Evolutionary conservation across 1,140 invertebrate genomes (phyloP).

Genomic region (Drosophila burlai): DNA sequence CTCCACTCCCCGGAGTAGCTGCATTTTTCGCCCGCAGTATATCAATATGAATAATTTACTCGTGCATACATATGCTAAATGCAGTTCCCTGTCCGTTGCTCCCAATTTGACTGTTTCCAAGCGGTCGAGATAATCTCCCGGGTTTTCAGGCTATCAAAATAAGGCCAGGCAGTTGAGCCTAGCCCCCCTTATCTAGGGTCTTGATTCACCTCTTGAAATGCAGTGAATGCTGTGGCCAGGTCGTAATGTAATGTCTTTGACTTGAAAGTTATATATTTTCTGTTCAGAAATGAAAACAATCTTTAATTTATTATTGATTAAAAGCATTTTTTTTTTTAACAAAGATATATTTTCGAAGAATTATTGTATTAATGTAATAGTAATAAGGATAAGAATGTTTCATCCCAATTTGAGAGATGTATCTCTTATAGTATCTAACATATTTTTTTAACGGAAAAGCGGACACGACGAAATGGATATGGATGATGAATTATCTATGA

Average conservation of each 20-base stretch:
- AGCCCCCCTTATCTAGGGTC: slow-evolving; percentile 23
- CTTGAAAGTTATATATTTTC: too few relatives aligned
- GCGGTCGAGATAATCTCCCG: slow-evolving; percentile 20
- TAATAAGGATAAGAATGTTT: too few relatives aligned
- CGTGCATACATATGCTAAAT: slow-evolving; percentile 1
- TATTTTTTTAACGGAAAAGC: too few relatives aligned
- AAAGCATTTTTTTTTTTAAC: too few relatives aligned
- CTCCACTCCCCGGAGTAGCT: background rate
- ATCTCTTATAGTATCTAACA: too few relatives aligned
- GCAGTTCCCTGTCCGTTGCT: slow-evolving; percentile 17
- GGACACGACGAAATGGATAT: too few relatives aligned
- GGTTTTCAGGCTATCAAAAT: slow-evolving; percentile 27
- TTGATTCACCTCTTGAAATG: slow-evolving; percentile 10
- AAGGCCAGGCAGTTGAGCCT: slow-evolving; percentile 18
- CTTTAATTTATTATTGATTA: too few relatives aligned
- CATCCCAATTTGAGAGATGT: too few relatives aligned
- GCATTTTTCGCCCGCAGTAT: background rate
- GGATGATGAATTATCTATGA: too few relatives aligned
- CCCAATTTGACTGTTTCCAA: slow-evolving; percentile 33
- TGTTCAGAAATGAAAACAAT: too few relatives aligned
- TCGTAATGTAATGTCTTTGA: background rate
- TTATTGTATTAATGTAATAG: background rate
- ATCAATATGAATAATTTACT: slow-evolving; percentile 9
- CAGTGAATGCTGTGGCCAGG: background rate
- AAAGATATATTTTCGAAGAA: background rate